Percentiles rank a stretch among this genome's conserved stretches.
These are phyloP conservation scores for Nephrocerus scutellatus DNA, from an alignment of 2,888 invertebrate genomes.

Conservation along the genomic window DNA sequence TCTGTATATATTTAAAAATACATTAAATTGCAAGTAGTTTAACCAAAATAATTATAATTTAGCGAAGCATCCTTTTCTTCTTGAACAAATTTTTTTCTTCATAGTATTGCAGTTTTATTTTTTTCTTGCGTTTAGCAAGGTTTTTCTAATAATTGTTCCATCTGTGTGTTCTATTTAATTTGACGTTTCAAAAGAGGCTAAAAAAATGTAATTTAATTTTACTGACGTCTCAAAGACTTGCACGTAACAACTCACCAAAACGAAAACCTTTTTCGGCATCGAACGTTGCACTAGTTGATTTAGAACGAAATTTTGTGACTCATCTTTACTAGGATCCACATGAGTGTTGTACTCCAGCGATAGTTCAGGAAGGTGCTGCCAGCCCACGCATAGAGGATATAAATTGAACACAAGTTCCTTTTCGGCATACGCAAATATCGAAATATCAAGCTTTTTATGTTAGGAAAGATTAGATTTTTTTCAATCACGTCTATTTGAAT, in stretches of 20 bases:
- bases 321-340: conserved; percentile 41
- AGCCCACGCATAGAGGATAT: conserved; percentile 45
- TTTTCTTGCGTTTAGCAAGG: no score
- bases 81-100: no score
- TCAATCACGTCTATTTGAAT: neutral
- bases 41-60: no score
- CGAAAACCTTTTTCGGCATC: conserved; percentile 47
- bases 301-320: conserved; percentile 39
- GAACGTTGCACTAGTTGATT: conserved; percentile 45
- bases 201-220: no score
- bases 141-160: no score
- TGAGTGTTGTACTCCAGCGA: conserved; percentile 43
- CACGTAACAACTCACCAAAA: conserved; percentile 35
- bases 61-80: no score
- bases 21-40: no score
- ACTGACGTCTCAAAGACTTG: no score
- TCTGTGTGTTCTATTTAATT: no score
- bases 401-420: conserved; percentile 45
- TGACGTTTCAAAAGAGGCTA: no score
- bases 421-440: conserved; percentile 44
- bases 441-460: conserved; percentile 47
- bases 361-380: conserved; percentile 46
- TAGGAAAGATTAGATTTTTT: neutral
- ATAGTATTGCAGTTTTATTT: no score
- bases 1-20: no score